These are phyloP conservation scores for human (Homo sapiens) DNA, from an alignment of 2,113 vertebrate genomes.

Conservation along the genomic window GRCh38 chr5:70717501-70718000, in stretches of 20 bases:
- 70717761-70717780: constrained; percentile 11
- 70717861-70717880: neutral
- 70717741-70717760: neutral
- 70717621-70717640: neutral
- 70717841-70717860: neutral
- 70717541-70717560: neutral
- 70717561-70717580: neutral
- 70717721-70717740: neutral
- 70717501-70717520: neutral
- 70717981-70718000: neutral
- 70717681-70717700: neutral
- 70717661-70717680: neutral
- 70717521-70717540: neutral
- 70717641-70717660: neutral
- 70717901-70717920: neutral
- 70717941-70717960: constrained; percentile 23
- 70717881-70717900: constrained; percentile 20
- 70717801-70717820: neutral
- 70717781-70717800: constrained; percentile 23
- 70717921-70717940: neutral
- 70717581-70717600: neutral
- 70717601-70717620: neutral
- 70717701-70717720: neutral
- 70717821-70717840: constrained; percentile 31
- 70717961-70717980: constrained; percentile 47